Evolutionary conservation across 2,888 invertebrate genomes (phyloP).

Genomic region (Aproaerema taeniolella): DNA sequence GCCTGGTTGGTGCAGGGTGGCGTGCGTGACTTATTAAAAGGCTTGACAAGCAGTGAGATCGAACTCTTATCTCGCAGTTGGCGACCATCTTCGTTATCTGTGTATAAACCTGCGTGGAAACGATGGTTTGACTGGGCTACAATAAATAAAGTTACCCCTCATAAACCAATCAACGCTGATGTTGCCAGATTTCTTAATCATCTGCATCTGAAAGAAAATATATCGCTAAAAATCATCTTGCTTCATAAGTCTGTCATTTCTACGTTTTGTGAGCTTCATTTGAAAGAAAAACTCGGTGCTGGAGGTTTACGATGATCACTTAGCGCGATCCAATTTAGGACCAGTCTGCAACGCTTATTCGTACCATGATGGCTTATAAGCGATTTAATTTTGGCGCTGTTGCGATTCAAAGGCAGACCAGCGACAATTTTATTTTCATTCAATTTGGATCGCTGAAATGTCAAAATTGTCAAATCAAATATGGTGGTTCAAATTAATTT

Average conservation of each 20-base stretch:
- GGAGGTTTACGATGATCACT: too few relatives aligned
- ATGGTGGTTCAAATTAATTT: too few relatives aligned
- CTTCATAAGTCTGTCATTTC: neutral
- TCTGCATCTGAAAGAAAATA: neutral
- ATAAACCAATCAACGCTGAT: neutral
- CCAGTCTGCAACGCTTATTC: too few relatives aligned
- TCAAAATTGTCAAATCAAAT: too few relatives aligned
- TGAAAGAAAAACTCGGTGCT: neutral
- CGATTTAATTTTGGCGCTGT: too few relatives aligned
- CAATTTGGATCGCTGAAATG: too few relatives aligned
- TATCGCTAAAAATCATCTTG: neutral
- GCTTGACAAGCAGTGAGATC: conserved; percentile 7
- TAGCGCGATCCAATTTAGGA: too few relatives aligned
- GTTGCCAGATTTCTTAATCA: neutral
- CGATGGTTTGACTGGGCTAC: neutral
- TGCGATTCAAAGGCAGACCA: too few relatives aligned
- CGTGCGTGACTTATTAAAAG: conserved; percentile 3
- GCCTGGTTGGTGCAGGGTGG: conserved; percentile 20
- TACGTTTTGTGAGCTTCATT: neutral
- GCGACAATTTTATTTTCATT: too few relatives aligned
- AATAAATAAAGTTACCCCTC: neutral
- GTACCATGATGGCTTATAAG: too few relatives aligned
- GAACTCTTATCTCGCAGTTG: conserved; percentile 1
- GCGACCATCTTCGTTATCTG: neutral
- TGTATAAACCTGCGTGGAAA: neutral